Conservation (phyloP, 2,113 vertebrate species). For the pig (Sus scrofa) region DNA sequence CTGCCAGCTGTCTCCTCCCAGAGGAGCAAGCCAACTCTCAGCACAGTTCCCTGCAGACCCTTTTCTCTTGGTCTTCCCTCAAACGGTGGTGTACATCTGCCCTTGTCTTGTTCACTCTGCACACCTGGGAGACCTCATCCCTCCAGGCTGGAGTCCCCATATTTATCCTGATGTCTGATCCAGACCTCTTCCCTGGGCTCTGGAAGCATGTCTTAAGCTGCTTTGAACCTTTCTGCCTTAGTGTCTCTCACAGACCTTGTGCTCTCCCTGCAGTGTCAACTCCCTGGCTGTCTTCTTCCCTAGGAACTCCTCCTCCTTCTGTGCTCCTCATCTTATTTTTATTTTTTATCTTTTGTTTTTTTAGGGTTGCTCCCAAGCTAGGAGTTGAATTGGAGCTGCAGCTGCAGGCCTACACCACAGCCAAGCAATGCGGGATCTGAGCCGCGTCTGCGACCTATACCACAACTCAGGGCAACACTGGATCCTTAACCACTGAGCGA, state of each 20-base stretch:
- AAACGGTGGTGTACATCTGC: not conserved
- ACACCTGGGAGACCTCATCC: not conserved
- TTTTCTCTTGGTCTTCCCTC: not conserved
- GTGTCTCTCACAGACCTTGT: not conserved
- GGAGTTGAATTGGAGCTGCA: no score
- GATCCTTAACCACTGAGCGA: no score
- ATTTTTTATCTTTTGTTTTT: no score
- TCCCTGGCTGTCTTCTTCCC: conserved; percentile 8
- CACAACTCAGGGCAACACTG: no score
- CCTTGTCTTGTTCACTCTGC: not conserved
- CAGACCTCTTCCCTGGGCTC: not conserved
- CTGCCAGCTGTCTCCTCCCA: conserved; percentile 11
- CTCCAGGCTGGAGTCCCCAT: not conserved
- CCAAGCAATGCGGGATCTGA: no score
- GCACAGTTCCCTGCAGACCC: not conserved
- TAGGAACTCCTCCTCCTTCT: not conserved
- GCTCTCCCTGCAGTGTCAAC: not conserved
- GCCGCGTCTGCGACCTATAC: no score
- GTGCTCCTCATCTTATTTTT: not conserved
- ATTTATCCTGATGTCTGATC: not conserved
- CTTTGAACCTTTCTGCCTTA: not conserved
- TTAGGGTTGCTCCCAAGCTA: no score
- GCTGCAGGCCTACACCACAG: no score
- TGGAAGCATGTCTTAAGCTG: not conserved
- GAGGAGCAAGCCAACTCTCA: not conserved